A percentile compares a stretch with the other conserved stretches of the same genome.
Conservation (phyloP, 1,140 invertebrate species). For the Drosophila murphyi region DNA sequence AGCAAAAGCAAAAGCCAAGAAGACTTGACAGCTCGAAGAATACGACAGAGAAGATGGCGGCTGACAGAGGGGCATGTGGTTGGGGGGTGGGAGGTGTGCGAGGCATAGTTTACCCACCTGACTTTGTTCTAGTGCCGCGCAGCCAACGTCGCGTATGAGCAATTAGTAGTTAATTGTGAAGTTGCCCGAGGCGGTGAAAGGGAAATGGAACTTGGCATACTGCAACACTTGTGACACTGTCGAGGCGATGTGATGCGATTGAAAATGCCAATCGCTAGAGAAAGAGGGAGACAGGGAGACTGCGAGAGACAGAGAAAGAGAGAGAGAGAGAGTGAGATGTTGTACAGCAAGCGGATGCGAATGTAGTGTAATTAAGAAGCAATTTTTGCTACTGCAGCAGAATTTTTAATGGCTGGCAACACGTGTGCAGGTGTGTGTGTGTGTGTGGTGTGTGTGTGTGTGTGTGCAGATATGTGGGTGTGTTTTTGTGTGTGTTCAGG, state of each 20-base stretch:
- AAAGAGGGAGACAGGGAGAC: slow-evolving; percentile 3
- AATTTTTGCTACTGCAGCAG: slow-evolving; percentile 76
- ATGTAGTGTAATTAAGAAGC: slow-evolving; percentile 73
- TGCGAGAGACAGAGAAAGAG: not conserved
- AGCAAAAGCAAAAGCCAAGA: slow-evolving; percentile 25
- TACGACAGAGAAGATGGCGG: not conserved
- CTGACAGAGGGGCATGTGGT: no score
- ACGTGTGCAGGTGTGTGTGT: slow-evolving; percentile 23
- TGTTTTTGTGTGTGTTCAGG: slow-evolving; percentile 12
- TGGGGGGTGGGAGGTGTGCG: not conserved
- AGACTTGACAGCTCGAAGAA: slow-evolving; percentile 6
- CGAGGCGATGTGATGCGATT: slow-evolving; percentile 53
- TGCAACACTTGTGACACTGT: slow-evolving; percentile 75
- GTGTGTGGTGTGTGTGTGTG: not conserved
- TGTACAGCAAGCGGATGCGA: slow-evolving; percentile 36
- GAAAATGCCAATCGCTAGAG: slow-evolving; percentile 27
- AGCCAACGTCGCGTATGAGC: slow-evolving; percentile 78
- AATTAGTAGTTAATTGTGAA: slow-evolving; percentile 82
- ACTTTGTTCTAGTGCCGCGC: slow-evolving; percentile 64
- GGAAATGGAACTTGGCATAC: slow-evolving; percentile 39
- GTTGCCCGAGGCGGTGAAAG: slow-evolving; percentile 58
- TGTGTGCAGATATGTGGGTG: not conserved
- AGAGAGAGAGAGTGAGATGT: not conserved
- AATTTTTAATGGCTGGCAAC: slow-evolving; percentile 65
- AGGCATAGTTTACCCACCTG: slow-evolving; percentile 37